phyloP scores from a whole-genome alignment of 2,797 vertebrate genomes.

The Paramormyrops hopkinsi region DNA sequence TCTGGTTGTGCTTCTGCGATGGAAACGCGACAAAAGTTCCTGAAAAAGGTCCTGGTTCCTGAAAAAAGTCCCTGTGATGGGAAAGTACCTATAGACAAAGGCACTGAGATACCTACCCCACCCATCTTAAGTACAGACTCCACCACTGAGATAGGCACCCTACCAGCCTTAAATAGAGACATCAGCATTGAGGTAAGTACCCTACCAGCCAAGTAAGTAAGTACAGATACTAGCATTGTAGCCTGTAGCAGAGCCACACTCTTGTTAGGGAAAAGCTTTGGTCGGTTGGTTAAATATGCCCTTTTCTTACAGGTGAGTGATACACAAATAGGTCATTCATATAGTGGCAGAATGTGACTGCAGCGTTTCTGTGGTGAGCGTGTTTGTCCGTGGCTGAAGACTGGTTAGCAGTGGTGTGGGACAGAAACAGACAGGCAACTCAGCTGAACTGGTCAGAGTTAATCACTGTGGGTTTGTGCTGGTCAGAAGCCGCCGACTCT shows the following conservation, averaged over 20 bases:
- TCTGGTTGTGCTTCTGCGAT: not conserved
- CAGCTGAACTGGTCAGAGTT: not conserved
- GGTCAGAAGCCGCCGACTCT: conserved; percentile 19
- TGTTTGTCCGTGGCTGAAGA: conserved; percentile 26
- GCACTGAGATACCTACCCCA: not conserved
- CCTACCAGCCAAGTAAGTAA: not conserved
- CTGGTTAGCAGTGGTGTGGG: conserved; percentile 48
- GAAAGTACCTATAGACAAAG: not conserved
- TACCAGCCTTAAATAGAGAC: not conserved
- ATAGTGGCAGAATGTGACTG: not conserved
- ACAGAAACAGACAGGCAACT: conserved; percentile 26
- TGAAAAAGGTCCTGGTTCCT: not conserved
- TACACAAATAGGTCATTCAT: not conserved
- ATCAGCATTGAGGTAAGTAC: not conserved
- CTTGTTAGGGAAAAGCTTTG: not conserved
- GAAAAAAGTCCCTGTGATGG: not conserved
- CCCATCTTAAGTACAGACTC: not conserved
- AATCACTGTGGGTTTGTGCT: conserved; percentile 26
- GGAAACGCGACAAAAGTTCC: not conserved
- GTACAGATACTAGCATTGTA: not conserved
- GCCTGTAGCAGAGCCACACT: not conserved
- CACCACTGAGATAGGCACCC: not conserved
- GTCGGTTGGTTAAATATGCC: not conserved
- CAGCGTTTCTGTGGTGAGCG: not conserved
- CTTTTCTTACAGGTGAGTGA: not conserved